phyloP scores from a whole-genome alignment of 1,140 invertebrate genomes.

The Plutomurus gul region DNA sequence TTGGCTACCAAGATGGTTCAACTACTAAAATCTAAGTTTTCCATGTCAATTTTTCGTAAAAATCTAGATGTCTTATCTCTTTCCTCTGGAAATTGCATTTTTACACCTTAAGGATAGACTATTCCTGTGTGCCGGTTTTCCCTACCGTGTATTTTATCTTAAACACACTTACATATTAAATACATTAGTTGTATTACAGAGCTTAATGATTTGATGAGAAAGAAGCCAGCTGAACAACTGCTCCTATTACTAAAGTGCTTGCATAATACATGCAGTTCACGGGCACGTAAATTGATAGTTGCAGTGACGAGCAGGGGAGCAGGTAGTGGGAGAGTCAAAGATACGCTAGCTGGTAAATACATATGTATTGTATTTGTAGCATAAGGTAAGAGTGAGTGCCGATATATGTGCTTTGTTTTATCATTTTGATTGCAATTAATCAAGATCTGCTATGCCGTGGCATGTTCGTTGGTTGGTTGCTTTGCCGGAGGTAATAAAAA shows the following conservation, averaged over 20 bases:
- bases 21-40: neutral
- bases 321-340: too few species aligned
- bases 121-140: neutral
- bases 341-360: too few species aligned
- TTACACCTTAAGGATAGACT: constrained; percentile 3
- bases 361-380: too few species aligned
- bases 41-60: constrained; percentile 4
- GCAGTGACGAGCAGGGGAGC: too few species aligned
- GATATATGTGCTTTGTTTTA: neutral
- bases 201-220: too few species aligned
- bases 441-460: neutral
- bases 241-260: too few species aligned
- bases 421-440: constrained; percentile 30
- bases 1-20: constrained; percentile 24
- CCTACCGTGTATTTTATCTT: neutral
- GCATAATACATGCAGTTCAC: too few species aligned
- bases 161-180: neutral
- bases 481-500: constrained; percentile 29
- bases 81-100: constrained; percentile 4
- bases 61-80: constrained; percentile 4
- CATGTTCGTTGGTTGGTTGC: constrained; percentile 6
- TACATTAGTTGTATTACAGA: too few species aligned
- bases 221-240: too few species aligned
- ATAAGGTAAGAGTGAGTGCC: too few species aligned
- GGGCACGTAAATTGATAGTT: too few species aligned